phyloP scores from a whole-genome alignment of 2,888 invertebrate species.

The Pyrochroa serraticornis region DNA sequence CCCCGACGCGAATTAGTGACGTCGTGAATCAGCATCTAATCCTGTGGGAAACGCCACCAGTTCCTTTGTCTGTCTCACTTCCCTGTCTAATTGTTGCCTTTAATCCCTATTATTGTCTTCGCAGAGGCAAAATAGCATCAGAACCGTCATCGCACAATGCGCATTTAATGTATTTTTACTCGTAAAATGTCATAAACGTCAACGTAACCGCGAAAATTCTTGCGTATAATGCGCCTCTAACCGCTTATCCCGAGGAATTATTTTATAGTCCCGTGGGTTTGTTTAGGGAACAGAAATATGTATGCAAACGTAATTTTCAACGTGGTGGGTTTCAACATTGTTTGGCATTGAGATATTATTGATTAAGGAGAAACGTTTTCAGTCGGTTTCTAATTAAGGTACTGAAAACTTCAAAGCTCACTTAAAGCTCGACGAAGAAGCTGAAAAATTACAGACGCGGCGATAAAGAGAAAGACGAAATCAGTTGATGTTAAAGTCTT shows the following conservation, averaged over 20 bases:
- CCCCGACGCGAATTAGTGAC: constrained; percentile 42
- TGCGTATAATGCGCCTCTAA: constrained; percentile 34
- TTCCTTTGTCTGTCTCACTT: constrained; percentile 48
- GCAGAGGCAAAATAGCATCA: constrained; percentile 53
- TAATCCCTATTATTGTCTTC: constrained; percentile 58
- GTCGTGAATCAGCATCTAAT: constrained; percentile 58
- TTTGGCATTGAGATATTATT: too few relatives aligned
- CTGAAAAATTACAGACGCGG: constrained; percentile 23
- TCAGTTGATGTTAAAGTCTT: constrained; percentile 34
- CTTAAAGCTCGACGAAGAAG: constrained; percentile 21
- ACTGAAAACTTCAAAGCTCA: constrained; percentile 18
- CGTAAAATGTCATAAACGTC: constrained; percentile 52
- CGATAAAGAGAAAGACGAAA: constrained; percentile 23
- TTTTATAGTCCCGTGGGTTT: constrained; percentile 27
- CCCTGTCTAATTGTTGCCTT: constrained; percentile 56
- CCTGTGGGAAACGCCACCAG: constrained; percentile 57
- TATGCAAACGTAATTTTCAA: constrained; percentile 4
- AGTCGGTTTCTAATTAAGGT: constrained; percentile 25
- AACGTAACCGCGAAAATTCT: constrained; percentile 39
- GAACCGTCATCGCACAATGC: constrained; percentile 53
- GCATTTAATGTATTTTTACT: constrained; percentile 45
- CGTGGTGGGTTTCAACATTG: too few relatives aligned
- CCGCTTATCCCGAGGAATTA: constrained; percentile 14
- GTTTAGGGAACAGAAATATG: constrained; percentile 27
- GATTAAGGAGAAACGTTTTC: constrained; percentile 1